A percentile compares a stretch with the other conserved stretches of the same genome.
phyloP scores from a whole-genome alignment of 2,888 invertebrate species.

The Sepioteuthis lessoniana region DNA sequence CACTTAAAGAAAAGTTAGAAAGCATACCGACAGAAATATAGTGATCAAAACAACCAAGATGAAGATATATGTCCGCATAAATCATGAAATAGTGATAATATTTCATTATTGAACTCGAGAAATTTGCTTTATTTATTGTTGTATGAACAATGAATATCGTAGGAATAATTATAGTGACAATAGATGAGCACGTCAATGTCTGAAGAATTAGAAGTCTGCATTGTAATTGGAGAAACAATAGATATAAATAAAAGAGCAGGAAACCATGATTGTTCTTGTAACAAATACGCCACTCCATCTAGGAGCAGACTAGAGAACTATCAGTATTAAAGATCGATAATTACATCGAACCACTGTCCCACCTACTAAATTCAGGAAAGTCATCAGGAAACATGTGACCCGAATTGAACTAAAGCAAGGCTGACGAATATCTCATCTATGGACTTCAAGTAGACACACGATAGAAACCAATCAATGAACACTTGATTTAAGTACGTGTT shows the following conservation, averaged over 20 bases:
- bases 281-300: not conserved
- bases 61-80: too few species aligned
- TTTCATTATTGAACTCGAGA: not conserved
- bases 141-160: not conserved
- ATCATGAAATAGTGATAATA: too few species aligned
- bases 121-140: not conserved
- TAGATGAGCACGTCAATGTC: not conserved
- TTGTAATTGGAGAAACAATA: not conserved
- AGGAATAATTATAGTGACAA: not conserved
- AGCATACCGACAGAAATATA: too few species aligned
- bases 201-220: not conserved
- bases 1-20: too few species aligned
- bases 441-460: not conserved
- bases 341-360: not conserved
- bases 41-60: too few species aligned
- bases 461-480: not conserved
- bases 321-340: not conserved
- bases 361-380: not conserved
- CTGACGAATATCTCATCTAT: not conserved
- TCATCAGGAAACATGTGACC: not conserved
- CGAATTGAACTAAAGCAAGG: not conserved
- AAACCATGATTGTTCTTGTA: not conserved
- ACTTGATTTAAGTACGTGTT: not conserved
- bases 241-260: not conserved
- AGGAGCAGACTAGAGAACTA: not conserved